Evolutionary conservation across 2,797 vertebrate species (phyloP).

Genomic region (Ctenopoma multispine): DNA sequence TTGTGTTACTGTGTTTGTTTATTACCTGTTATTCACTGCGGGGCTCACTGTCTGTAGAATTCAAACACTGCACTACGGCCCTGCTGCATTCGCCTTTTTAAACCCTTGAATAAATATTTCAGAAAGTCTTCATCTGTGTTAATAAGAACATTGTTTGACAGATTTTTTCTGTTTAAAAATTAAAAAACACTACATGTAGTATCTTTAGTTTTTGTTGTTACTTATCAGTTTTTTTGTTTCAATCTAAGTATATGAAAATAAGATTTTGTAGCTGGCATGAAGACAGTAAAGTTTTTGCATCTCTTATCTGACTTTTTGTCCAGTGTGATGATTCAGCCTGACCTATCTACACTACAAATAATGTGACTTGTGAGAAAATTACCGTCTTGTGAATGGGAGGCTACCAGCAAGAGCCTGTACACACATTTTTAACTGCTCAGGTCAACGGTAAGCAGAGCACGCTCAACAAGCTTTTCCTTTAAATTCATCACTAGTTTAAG

Average conservation of each 20-base stretch:
- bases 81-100: slow-evolving; percentile 70
- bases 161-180: slow-evolving; percentile 45
- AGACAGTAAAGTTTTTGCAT: not conserved
- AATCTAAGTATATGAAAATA: not conserved
- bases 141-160: slow-evolving; percentile 24
- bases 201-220: slow-evolving; percentile 12
- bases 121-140: slow-evolving; percentile 47
- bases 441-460: not conserved
- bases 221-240: not conserved
- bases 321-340: not conserved
- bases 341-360: not conserved
- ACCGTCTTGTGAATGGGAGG: not conserved
- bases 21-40: slow-evolving; percentile 56
- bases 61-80: slow-evolving; percentile 58
- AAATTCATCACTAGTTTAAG: slow-evolving; percentile 9
- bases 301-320: too few species aligned
- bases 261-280: not conserved
- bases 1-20: slow-evolving; percentile 57
- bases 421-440: not conserved
- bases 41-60: slow-evolving; percentile 54
- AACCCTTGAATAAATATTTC: slow-evolving; percentile 75
- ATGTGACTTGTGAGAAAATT: not conserved
- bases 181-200: slow-evolving; percentile 53
- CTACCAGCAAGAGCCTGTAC: not conserved
- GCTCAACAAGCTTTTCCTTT: not conserved